A percentile compares a stretch with the other conserved stretches of the same genome.
Evolutionary conservation across 2,888 invertebrate species (phyloP).

Genomic region (Coremacera marginata): DNA sequence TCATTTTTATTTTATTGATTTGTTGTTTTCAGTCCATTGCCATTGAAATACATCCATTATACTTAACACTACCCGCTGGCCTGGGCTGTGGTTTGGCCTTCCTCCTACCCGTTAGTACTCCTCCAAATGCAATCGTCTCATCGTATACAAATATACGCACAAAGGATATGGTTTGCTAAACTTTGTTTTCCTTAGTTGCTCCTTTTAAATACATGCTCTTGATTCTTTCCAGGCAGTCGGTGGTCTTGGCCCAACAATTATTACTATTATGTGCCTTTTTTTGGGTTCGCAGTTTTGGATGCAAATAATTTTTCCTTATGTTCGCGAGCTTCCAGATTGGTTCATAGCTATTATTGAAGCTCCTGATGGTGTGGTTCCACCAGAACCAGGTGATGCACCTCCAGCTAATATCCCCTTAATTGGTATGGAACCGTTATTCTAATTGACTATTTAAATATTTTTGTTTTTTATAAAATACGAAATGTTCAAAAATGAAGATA

Average conservation of each 20-base stretch:
- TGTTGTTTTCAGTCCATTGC: conserved; percentile 73
- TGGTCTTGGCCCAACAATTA: conserved; percentile 51
- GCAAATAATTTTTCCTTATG: conserved; percentile 47
- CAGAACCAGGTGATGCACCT: too few species aligned
- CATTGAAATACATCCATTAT: conserved; percentile 83
- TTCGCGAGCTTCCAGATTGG: conserved; percentile 46
- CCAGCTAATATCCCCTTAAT: too few species aligned
- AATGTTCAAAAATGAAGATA: too few species aligned
- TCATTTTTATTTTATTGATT: too few species aligned
- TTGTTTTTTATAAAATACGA: too few species aligned
- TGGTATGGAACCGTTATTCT: too few species aligned
- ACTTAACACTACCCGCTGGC: conserved; percentile 87
- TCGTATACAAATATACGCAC: conserved; percentile 82
- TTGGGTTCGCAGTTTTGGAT: conserved; percentile 45
- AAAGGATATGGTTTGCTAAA: conserved; percentile 75
- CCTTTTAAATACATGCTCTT: not conserved
- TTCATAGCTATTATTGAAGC: not conserved
- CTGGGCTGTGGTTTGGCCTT: conserved; percentile 89
- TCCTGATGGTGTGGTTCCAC: too few species aligned
- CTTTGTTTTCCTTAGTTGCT: not conserved
- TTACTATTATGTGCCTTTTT: conserved; percentile 30
- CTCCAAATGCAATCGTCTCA: conserved; percentile 92
- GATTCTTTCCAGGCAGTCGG: conserved; percentile 41
- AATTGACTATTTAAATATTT: too few species aligned
- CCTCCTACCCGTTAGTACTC: conserved; percentile 93